Conservation (phyloP, 2,797 vertebrate genomes). For the Mormyrops boulengeri region DNA sequence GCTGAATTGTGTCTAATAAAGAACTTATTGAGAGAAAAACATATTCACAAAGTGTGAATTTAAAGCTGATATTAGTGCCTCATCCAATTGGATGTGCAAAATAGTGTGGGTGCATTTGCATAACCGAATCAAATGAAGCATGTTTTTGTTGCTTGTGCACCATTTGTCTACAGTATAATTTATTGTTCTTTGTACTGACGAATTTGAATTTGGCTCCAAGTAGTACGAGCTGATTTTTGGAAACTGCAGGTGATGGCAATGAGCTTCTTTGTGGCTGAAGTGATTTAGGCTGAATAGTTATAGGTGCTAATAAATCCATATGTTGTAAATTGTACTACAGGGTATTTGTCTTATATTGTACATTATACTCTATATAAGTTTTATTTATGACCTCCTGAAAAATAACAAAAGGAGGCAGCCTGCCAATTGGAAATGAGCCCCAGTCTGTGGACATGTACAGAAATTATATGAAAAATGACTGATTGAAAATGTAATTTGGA, state of each 20-base stretch:
- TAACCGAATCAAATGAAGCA: neutral
- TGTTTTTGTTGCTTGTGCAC: neutral
- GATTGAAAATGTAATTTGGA: neutral
- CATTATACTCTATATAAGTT: neutral
- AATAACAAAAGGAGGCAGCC: neutral
- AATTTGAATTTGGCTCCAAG: neutral
- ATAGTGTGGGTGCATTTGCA: neutral
- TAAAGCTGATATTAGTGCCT: neutral
- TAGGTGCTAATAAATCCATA: neutral
- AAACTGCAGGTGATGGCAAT: neutral
- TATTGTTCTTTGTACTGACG: neutral
- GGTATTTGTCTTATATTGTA: neutral
- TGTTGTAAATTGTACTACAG: neutral
- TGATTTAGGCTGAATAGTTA: neutral
- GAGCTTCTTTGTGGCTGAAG: neutral
- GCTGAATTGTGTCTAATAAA: conserved; percentile 13
- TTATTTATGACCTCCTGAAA: neutral
- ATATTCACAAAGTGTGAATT: conserved; percentile 4
- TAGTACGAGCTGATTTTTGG: neutral
- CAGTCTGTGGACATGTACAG: neutral
- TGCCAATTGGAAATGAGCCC: neutral
- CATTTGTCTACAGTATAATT: neutral
- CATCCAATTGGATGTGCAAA: conserved; percentile 10
- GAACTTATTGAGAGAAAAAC: neutral
- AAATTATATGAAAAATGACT: neutral